Base-by-base conservation (phyloP, 1,140 invertebrate species). In the Akabosia matsudoensis region DNA sequence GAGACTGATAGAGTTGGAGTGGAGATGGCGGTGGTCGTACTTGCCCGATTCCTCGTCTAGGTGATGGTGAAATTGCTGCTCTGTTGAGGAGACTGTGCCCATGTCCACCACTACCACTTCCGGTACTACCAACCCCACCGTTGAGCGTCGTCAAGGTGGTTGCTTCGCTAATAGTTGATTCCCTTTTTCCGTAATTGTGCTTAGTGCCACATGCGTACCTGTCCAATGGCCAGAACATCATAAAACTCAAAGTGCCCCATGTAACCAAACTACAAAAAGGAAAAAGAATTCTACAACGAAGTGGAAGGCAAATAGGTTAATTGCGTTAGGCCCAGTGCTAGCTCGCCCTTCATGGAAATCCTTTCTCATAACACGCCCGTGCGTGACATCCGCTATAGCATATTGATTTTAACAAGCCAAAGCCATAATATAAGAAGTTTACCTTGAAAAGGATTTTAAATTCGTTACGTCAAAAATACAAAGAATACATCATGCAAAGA, bases 111-210 rank as follows among this genome's bases (percentile, higher is more conserved):
- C 54, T 22, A 61, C 54, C 7, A 61, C 54, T 61, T 61, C 54
- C 54, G 54, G 54, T 61, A 61, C 54, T 24, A 61, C 54, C n/a
- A 61, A 61, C n/a, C 54, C 54, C 54, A 61, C 54, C n/a, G 54
- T 61, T 7, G 54, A 61, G 4, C 54, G 54, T 61, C 54, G 61
- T 67, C 61, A 67, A 3, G 24, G 61, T 28, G 24, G 61, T 31
- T 31, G 61, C 31, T 7, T 67, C 26, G 28, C 61, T 67, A 67
- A 31, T 10, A 31, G 61, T 30, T 67, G 61, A 31, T 10, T 31
- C 61, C 28, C 61, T 31, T 67, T 67, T 67, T 31, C 61, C 24
- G 61, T 30, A 67, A 31, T 67, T 31, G 24, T 31, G 61, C 24
- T 67, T 7, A 30, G 61, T 67, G 37, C 37, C 37, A 45, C 37